Percentiles rank a stretch among this genome's conserved stretches.
phyloP scores from a whole-genome alignment of 37 sponge, comb jelly and placozoan species.

The Tethya wilhelma region DNA sequence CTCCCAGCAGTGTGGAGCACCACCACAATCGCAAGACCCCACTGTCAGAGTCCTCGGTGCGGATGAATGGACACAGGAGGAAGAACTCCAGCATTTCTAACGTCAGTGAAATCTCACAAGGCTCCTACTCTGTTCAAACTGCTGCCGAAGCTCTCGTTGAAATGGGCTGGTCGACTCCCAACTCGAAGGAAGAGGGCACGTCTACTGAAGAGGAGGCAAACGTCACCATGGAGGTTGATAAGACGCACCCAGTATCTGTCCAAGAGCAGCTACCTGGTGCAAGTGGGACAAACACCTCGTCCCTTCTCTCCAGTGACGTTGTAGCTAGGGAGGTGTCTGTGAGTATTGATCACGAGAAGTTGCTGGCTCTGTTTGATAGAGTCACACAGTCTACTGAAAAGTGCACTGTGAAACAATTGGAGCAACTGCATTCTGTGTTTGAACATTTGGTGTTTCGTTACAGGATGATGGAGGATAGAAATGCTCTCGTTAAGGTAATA shows the following conservation, averaged over 20 bases:
- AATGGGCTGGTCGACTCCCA: background rate
- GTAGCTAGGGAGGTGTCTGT: conserved; percentile 8
- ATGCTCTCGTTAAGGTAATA: conserved; percentile 30
- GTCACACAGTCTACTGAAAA: conserved; percentile 38
- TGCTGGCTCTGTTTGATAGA: conserved; percentile 38
- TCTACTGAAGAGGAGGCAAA: background rate
- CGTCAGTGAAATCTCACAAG: background rate
- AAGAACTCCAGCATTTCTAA: background rate
- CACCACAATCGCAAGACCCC: background rate
- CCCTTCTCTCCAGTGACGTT: background rate
- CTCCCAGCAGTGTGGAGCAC: background rate
- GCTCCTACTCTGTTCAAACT: background rate
- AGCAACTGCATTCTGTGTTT: conserved; percentile 52
- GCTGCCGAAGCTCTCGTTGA: conserved; percentile 17
- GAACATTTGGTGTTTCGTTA: conserved; percentile 67
- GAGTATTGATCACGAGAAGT: conserved; percentile 11
- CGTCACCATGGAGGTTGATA: background rate
- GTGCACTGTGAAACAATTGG: conserved; percentile 36
- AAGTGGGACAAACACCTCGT: background rate
- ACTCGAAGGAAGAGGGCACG: background rate
- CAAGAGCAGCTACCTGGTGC: too few species aligned
- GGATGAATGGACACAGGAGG: background rate
- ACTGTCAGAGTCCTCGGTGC: too few species aligned
- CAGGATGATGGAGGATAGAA: conserved; percentile 40
- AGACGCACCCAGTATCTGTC: background rate